Conservation (phyloP, 2,113 vertebrate genomes). For the Mesocricetus auratus region DNA sequence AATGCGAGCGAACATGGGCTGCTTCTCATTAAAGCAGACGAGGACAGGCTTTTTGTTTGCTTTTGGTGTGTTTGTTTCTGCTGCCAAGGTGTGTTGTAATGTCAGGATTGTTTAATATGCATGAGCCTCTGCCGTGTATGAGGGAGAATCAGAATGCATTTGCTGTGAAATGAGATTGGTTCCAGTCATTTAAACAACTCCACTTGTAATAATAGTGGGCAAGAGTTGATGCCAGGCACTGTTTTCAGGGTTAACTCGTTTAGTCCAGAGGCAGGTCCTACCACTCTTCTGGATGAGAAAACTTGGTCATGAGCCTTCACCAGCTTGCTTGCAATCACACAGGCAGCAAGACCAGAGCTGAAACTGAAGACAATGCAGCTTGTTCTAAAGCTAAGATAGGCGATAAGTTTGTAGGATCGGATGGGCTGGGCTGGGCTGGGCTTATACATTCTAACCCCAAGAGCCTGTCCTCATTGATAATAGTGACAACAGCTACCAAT, state of each 20-base stretch:
- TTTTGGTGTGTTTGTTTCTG: constrained; percentile 38
- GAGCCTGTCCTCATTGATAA: background rate
- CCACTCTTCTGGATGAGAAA: background rate
- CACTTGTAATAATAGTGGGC: constrained; percentile 42
- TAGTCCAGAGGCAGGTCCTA: background rate
- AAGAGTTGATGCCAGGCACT: background rate
- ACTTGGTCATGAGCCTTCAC: background rate
- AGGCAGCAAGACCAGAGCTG: background rate
- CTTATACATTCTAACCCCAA: background rate
- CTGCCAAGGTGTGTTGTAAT: constrained; percentile 47
- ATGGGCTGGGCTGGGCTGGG: background rate
- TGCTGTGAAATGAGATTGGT: constrained; percentile 31
- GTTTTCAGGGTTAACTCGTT: constrained; percentile 7
- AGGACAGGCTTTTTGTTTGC: constrained; percentile 16
- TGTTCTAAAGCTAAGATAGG: background rate
- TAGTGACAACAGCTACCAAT: background rate
- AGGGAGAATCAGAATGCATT: constrained; percentile 38
- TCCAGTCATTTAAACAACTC: constrained; percentile 47
- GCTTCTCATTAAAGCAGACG: background rate
- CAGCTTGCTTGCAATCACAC: background rate
- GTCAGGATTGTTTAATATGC: constrained; percentile 9
- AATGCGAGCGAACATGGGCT: background rate
- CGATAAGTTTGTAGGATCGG: background rate
- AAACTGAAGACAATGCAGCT: background rate
- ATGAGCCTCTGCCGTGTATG: background rate